Conservation (phyloP, 1,140 invertebrate species). For the Drosophila nebulosa region DNA sequence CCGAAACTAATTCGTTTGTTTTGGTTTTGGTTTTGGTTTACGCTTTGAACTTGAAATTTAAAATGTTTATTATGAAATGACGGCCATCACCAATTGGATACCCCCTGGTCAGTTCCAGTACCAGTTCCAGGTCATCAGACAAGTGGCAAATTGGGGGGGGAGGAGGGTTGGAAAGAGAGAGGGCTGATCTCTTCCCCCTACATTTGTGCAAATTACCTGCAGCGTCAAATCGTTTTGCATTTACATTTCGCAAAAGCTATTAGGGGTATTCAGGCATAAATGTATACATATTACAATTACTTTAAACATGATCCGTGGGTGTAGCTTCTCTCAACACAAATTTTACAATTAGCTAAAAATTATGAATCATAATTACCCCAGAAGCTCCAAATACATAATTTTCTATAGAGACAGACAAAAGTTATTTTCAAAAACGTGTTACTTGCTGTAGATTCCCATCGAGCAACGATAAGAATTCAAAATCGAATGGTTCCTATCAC, state of each 20-base stretch:
- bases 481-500: background rate
- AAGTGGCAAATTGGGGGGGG: slow-evolving; percentile 1
- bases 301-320: background rate
- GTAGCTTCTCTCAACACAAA: background rate
- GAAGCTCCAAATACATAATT: background rate
- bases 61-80: slow-evolving; percentile 74
- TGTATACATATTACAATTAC: background rate
- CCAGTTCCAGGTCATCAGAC: slow-evolving; percentile 9
- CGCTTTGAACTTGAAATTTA: slow-evolving; percentile 79
- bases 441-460: background rate
- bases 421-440: background rate
- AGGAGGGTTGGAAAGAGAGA: too few relatives aligned
- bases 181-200: too few relatives aligned
- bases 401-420: background rate
- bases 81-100: slow-evolving; percentile 42
- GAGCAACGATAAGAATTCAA: background rate
- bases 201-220: slow-evolving; percentile 39
- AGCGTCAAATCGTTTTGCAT: slow-evolving; percentile 24
- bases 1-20: slow-evolving; percentile 19
- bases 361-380: background rate
- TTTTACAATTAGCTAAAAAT: background rate
- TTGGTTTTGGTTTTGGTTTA: slow-evolving; percentile 19
- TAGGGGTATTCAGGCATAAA: slow-evolving; percentile 36
- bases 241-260: slow-evolving; percentile 13
- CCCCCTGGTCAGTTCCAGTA: too few relatives aligned